Conservation (phyloP, 2,797 vertebrate species). For the Prionace glauca region DNA sequence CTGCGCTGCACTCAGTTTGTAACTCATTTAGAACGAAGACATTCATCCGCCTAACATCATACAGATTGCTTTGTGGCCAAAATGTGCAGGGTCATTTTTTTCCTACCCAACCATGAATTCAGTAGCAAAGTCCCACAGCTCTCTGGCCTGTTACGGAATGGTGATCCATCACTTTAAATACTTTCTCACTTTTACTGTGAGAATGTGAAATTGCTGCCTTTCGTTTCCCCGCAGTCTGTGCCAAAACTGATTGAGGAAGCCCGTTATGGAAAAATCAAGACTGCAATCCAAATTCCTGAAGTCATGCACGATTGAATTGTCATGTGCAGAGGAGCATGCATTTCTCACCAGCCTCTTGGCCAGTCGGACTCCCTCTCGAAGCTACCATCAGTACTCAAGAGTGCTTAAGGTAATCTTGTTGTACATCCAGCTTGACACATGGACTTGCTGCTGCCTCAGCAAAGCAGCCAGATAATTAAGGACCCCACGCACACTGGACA, state of each 20-base stretch:
- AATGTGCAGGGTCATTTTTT: neutral
- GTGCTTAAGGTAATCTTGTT: neutral
- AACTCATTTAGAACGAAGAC: neutral
- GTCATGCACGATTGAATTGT: neutral
- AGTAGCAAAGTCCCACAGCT: neutral
- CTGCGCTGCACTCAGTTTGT: neutral
- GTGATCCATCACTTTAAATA: neutral
- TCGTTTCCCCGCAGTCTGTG: neutral
- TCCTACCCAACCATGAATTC: neutral
- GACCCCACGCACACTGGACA: too few species aligned
- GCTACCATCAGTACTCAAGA: neutral
- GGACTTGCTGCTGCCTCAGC: too few species aligned
- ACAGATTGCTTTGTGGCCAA: neutral
- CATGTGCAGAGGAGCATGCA: neutral
- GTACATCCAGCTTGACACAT: neutral
- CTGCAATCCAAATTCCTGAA: neutral
- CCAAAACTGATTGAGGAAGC: neutral
- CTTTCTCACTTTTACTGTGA: neutral
- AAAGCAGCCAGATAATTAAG: too few species aligned
- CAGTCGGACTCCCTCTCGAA: neutral
- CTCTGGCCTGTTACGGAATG: neutral
- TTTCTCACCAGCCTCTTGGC: neutral
- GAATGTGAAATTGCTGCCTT: neutral
- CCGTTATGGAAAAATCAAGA: neutral
- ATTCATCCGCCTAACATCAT: neutral